Conservation (phyloP, 2,113 vertebrate genomes). For the Todiramphus saurophagus region DNA sequence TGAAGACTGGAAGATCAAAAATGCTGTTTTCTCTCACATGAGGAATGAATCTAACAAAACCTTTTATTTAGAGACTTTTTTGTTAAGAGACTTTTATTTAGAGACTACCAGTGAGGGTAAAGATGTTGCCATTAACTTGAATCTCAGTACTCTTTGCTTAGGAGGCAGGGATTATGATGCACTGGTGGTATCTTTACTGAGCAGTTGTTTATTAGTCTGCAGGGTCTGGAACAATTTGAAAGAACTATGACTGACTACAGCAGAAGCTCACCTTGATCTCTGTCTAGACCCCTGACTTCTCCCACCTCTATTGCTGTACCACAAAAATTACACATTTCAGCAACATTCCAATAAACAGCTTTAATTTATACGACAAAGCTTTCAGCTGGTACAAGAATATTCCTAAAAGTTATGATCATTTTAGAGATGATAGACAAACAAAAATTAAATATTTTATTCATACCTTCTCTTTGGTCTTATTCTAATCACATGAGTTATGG, state of each 20-base stretch:
- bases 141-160: neutral
- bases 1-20: neutral
- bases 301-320: neutral
- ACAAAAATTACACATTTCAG: neutral
- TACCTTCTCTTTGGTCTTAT: neutral
- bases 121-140: neutral
- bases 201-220: neutral
- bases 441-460: neutral
- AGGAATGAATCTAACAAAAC: neutral
- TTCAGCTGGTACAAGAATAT: accelerated
- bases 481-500: neutral
- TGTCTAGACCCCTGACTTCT: neutral
- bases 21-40: neutral
- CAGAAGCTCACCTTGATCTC: neutral
- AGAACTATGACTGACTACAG: neutral
- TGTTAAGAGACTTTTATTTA: neutral
- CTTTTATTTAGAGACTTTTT: neutral
- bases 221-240: neutral
- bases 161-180: neutral
- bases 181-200: neutral
- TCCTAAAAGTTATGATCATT: neutral
- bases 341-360: neutral
- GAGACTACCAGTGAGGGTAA: neutral
- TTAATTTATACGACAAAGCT: neutral
- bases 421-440: neutral